These are phyloP conservation scores for Clostera curtula DNA, from an alignment of 2,888 invertebrate species.

Conservation along the genomic window DNA sequence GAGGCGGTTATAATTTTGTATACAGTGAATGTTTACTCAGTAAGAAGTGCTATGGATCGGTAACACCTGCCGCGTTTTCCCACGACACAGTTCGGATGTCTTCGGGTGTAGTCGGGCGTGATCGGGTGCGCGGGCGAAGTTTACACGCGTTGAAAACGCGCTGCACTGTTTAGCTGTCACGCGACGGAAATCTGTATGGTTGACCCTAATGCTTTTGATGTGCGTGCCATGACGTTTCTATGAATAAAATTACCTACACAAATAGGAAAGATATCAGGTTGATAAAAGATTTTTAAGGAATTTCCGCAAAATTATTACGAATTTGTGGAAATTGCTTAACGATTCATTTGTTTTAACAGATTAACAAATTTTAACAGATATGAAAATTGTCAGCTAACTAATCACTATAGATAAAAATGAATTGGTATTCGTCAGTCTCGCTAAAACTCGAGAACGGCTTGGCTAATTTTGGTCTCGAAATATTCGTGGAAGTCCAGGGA, in stretches of 20 bases:
- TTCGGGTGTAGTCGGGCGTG: slow-evolving; percentile 42
- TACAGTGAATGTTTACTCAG: slow-evolving; percentile 72
- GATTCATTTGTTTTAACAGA: too few relatives aligned
- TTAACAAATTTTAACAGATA: too few relatives aligned
- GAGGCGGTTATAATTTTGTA: slow-evolving; percentile 73
- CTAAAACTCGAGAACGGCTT: too few relatives aligned
- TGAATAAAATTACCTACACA: slow-evolving; percentile 22
- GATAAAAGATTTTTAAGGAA: too few relatives aligned
- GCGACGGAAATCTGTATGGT: slow-evolving; percentile 32
- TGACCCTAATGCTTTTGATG: background rate
- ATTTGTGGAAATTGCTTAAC: too few relatives aligned
- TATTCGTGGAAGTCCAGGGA: too few relatives aligned
- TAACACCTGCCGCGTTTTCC: slow-evolving; percentile 73
- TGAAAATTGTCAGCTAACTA: too few relatives aligned
- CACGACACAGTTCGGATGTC: slow-evolving; percentile 58
- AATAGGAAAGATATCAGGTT: slow-evolving; percentile 13
- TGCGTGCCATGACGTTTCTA: slow-evolving; percentile 28
- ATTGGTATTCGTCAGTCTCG: too few relatives aligned
- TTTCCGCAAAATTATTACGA: too few relatives aligned
- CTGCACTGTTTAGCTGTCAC: slow-evolving; percentile 33
- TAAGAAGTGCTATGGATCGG: slow-evolving; percentile 69
- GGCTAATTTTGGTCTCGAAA: too few relatives aligned
- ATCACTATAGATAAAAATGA: too few relatives aligned
- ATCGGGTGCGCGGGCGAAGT: slow-evolving; percentile 43
- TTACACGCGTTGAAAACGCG: slow-evolving; percentile 30